phyloP scores from a whole-genome alignment of 2,888 invertebrate genomes.

The Platynereis dumerilii region DNA sequence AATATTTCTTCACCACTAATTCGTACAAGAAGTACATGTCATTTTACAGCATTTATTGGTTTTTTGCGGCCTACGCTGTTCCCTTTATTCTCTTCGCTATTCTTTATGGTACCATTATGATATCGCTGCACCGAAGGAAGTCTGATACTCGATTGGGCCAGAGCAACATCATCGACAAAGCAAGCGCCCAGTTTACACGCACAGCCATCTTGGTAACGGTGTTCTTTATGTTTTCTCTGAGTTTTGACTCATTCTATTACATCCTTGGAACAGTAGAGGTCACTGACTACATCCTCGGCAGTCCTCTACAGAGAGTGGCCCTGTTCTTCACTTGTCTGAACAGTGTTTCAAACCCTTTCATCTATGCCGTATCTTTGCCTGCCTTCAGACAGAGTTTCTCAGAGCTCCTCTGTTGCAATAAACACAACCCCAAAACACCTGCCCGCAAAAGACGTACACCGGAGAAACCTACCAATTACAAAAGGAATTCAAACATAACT shows the following conservation, averaged over 20 bases:
- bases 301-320: background rate
- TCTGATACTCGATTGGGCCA: background rate
- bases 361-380: background rate
- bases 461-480: too few relatives aligned
- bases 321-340: background rate
- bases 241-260: background rate
- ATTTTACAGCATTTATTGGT: background rate
- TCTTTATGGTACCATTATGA: background rate
- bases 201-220: background rate
- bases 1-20: background rate
- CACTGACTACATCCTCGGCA: background rate
- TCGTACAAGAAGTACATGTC: background rate
- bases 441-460: too few relatives aligned
- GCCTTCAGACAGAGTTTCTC: background rate
- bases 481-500: too few relatives aligned
- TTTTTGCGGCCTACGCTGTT: background rate
- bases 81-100: background rate
- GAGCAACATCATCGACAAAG: background rate
- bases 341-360: background rate
- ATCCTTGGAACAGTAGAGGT: background rate
- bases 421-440: too few relatives aligned
- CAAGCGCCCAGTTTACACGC: background rate
- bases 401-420: conserved; percentile 11
- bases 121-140: background rate
- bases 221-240: background rate